Conservation (phyloP, 2,113 vertebrate species). For the Chaetops frenatus region DNA sequence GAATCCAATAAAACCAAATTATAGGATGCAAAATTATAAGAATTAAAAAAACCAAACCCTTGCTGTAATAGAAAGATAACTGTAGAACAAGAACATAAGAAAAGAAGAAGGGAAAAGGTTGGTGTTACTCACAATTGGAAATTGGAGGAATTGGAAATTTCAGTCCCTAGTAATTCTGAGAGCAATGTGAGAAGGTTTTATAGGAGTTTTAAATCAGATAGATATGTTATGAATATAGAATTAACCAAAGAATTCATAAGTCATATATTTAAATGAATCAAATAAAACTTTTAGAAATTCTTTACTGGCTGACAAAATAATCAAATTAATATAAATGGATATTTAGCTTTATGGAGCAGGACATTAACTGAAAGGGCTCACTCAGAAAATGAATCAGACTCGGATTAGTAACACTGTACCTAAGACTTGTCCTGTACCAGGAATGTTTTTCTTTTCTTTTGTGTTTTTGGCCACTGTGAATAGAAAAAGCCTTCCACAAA, state of each 20-base stretch:
- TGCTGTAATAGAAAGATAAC: background rate
- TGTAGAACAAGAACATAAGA: background rate
- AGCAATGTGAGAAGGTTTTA: background rate
- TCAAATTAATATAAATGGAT: background rate
- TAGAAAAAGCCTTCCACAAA: background rate
- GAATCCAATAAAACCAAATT: background rate
- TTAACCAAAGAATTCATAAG: background rate
- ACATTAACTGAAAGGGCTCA: background rate
- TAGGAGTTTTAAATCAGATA: background rate
- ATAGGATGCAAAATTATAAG: background rate
- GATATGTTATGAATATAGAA: background rate
- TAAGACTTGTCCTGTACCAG: background rate
- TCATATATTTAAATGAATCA: background rate
- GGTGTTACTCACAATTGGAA: background rate
- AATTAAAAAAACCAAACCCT: background rate
- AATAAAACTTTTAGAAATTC: background rate
- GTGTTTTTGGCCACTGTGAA: rapidly evolving
- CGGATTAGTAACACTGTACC: background rate
- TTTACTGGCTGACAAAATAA: background rate
- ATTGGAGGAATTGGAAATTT: background rate
- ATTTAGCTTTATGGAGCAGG: background rate
- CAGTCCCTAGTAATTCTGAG: background rate
- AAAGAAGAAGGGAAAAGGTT: background rate
- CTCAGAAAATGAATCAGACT: background rate
- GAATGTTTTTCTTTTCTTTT: background rate